phyloP scores from a whole-genome alignment of 2,888 invertebrate genomes.

The Lacanobia wlatinum region DNA sequence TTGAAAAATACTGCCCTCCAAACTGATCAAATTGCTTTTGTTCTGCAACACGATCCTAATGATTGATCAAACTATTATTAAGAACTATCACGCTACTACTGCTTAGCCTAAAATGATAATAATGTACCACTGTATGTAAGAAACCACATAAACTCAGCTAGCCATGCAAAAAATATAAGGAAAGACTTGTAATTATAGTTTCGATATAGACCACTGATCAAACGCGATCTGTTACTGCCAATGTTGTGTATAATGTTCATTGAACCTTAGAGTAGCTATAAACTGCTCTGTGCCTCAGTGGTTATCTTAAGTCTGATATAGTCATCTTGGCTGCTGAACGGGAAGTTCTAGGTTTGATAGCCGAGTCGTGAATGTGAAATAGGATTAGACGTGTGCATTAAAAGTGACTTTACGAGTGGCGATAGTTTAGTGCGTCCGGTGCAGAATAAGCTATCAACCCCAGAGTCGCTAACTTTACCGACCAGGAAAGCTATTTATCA shows the following conservation, averaged over 20 bases:
- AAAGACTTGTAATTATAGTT: conserved; percentile 39
- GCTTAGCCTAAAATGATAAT: conserved; percentile 28
- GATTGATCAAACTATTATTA: conserved; percentile 24
- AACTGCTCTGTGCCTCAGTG: neutral
- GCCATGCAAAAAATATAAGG: conserved; percentile 32
- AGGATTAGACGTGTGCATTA: neutral
- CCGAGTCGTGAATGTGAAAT: neutral
- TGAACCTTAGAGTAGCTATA: conserved; percentile 12
- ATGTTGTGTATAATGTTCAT: conserved; percentile 24
- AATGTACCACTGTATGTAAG: neutral
- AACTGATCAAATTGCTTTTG: conserved; percentile 17
- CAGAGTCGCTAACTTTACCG: neutral
- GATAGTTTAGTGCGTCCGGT: neutral
- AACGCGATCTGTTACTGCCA: conserved; percentile 16
- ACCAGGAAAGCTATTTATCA: neutral
- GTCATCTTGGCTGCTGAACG: neutral
- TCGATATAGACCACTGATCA: conserved; percentile 32
- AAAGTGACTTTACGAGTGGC: neutral
- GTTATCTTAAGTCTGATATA: neutral
- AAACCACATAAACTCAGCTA: conserved; percentile 41
- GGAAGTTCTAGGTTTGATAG: neutral
- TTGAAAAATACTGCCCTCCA: neutral
- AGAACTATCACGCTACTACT: conserved; percentile 12
- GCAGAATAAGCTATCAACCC: neutral
- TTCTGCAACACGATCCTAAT: conserved; percentile 7